Percentiles rank a stretch among this genome's conserved stretches.
Evolutionary conservation across 1,140 invertebrate species (phyloP).

Genomic region (Coptotermes formosanus): DNA sequence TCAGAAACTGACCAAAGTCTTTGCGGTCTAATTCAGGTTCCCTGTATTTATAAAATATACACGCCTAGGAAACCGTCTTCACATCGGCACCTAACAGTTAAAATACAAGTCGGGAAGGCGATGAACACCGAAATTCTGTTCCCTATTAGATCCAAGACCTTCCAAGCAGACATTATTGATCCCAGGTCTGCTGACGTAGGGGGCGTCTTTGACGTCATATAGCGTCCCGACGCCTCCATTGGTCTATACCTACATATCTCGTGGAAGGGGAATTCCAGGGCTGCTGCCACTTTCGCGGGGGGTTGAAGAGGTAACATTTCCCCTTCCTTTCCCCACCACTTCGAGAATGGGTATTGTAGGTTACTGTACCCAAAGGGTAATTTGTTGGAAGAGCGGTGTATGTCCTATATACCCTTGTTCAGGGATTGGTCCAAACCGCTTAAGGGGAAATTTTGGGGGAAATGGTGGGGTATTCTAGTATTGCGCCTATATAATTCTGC

Average conservation of each 20-base stretch:
- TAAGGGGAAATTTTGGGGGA: neutral
- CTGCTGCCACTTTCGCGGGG: neutral
- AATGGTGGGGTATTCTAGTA: too few species aligned
- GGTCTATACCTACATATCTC: neutral
- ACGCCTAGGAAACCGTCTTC: neutral
- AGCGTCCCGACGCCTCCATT: neutral
- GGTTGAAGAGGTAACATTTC: neutral
- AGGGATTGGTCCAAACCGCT: neutral
- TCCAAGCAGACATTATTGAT: neutral
- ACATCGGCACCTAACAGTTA: neutral
- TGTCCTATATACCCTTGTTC: neutral
- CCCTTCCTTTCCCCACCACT: neutral
- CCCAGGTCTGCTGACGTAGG: neutral
- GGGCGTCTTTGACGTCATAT: slow-evolving; percentile 6
- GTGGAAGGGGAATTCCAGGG: neutral
- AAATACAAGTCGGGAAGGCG: neutral
- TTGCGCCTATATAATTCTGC: too few species aligned
- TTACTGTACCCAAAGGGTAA: neutral
- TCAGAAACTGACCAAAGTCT: too few species aligned
- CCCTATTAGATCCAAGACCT: neutral
- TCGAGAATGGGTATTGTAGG: neutral
- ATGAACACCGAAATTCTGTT: neutral
- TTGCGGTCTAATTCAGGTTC: too few species aligned
- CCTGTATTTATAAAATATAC: neutral
- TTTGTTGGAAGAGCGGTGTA: neutral